These are phyloP conservation scores for Palythoa caribaeorum DNA, from an alignment of 92 coral and sea anemone species.

Conservation along the genomic window DNA sequence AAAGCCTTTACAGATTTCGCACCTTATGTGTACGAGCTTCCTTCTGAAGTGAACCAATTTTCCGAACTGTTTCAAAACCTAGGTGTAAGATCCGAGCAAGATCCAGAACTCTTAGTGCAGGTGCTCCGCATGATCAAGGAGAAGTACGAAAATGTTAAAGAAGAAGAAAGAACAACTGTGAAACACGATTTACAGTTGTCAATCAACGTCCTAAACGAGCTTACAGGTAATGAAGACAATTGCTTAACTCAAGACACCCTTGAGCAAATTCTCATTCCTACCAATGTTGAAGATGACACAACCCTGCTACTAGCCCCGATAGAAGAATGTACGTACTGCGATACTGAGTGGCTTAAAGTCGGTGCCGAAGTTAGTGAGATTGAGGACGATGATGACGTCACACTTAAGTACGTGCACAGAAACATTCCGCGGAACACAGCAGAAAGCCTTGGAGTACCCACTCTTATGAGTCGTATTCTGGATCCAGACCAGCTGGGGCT, in stretches of 20 bases:
- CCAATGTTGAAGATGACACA: constrained; percentile 52
- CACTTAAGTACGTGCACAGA: constrained; percentile 67
- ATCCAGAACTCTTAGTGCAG: constrained; percentile 55
- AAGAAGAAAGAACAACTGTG: constrained; percentile 22
- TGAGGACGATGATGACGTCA: constrained; percentile 61
- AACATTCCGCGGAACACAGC: constrained; percentile 69
- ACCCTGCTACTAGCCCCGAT: constrained; percentile 63
- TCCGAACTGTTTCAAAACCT: constrained; percentile 50
- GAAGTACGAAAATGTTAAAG: constrained; percentile 48
- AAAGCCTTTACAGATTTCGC: constrained; percentile 65
- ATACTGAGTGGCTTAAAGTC: constrained; percentile 80
- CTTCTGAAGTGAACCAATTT: constrained; percentile 59
- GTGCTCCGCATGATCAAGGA: constrained; percentile 66
- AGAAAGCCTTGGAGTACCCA: constrained; percentile 76
- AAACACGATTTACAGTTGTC: constrained; percentile 75
- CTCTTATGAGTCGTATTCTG: constrained; percentile 77
- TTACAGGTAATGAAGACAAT: constrained; percentile 35
- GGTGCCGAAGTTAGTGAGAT: constrained; percentile 70
- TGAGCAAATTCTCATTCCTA: constrained; percentile 63
- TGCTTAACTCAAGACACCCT: background rate
- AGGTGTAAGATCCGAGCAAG: constrained; percentile 69
- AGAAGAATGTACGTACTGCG: constrained; percentile 79
- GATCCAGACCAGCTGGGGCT: constrained; percentile 79
- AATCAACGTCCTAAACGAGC: constrained; percentile 72
- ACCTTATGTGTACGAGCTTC: constrained; percentile 73